Base-by-base conservation (phyloP, 2,113 vertebrate species). In the Pedetes capensis region DNA sequence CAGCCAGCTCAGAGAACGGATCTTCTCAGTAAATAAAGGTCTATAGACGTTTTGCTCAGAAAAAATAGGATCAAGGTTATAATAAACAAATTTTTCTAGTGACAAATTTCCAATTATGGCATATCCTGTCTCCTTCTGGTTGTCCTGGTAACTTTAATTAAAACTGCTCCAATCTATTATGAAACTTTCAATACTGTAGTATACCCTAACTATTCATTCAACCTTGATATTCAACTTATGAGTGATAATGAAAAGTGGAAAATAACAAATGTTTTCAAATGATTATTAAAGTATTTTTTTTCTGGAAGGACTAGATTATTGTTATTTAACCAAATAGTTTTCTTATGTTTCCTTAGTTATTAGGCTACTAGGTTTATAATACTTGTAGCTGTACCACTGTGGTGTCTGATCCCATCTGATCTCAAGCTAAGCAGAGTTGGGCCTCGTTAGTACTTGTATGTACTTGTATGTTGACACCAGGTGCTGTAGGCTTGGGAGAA, bases 1-100 rank as follows among this genome's bases (percentile, higher is more conserved):
- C 61, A 68, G 8, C 11, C 42, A 72, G 8, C 39, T 9, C 47
- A 84, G 78, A 63, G n/a, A 34, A 94, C 82, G 96, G 29, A 89
- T 93, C 61, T 53, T 51, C 92, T 78, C 49, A 68, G 39, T 83
- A 63, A 49, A 93, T 95, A 59, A 59, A 66, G 39, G 91, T 96
- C 90, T 92, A 76, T 75, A 84, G 64, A 87, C 64, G 63, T 18
- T 81, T 90, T 85, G 53, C 55, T 93, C 47, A 93, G 96, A 2
- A 27, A 85, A 88, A 94, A 66, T 96, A 90, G 85, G 44, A 87
- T 89, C 68, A 96, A 96, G 66, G 76, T 96, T 97, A 91, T 80
- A 96, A 96, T 92, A 97, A 95, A 83, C 63, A 97, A 82, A 95
- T 94, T 91, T 87, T 97, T 95, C 2, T 89, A 55, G 85, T 97